A percentile compares a stretch with the other conserved stretches of the same genome.
Conservation (phyloP, 2,113 vertebrate genomes). For the Euleptes europaea region DNA sequence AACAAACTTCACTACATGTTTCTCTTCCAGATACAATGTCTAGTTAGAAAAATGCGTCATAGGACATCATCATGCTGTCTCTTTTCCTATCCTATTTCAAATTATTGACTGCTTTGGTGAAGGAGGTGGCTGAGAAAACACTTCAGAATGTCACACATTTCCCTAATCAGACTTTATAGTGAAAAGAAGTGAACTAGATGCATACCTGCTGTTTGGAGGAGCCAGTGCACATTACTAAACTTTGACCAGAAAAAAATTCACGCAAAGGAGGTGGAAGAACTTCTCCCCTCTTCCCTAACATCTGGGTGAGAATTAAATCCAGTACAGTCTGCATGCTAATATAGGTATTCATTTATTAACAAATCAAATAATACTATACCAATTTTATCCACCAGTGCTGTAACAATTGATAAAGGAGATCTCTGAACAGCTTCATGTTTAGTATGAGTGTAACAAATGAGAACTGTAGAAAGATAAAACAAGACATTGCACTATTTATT, state of each 20-base stretch:
- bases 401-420: conserved; percentile 95
- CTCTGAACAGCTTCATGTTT: conserved; percentile 74
- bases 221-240: neutral
- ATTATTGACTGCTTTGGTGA: neutral
- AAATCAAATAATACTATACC: conserved; percentile 74
- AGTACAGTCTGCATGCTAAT: neutral
- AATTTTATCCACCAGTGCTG: conserved; percentile 96
- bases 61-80: neutral
- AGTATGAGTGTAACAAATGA: conserved; percentile 94
- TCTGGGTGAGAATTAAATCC: neutral
- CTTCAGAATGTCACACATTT: neutral
- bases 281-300: neutral
- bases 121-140: neutral
- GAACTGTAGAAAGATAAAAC: conserved; percentile 80
- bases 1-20: neutral
- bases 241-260: neutral
- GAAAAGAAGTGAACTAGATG: neutral
- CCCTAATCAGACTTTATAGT: neutral
- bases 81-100: neutral
- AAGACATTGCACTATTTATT: neutral
- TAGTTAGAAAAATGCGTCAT: neutral
- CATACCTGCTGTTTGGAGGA: neutral
- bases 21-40: neutral
- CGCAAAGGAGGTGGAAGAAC: neutral
- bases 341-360: neutral